Percentiles rank a stretch among this genome's conserved stretches.
Conservation (phyloP, 92 coral and sea anemone genomes). For the Montipora capitata region DNA sequence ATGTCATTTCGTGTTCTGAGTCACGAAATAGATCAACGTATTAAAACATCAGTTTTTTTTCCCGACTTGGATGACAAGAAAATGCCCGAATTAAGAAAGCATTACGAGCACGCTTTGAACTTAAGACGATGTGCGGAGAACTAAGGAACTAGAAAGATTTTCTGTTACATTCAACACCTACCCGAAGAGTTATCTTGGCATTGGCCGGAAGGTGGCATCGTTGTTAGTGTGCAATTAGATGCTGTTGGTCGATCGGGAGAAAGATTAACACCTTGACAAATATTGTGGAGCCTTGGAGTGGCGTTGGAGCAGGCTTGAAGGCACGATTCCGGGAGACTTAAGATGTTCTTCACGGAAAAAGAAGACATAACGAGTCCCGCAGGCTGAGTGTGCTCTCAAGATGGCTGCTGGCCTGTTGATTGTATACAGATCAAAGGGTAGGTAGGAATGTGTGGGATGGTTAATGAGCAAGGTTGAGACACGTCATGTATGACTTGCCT, state of each 20-base stretch:
- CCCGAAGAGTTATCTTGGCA: conserved; percentile 61
- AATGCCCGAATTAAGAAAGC: background rate
- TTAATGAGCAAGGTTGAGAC: conserved; percentile 84
- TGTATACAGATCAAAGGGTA: conserved; percentile 90
- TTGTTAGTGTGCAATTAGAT: conserved; percentile 60
- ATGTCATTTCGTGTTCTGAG: conserved; percentile 46
- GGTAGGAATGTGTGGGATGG: conserved; percentile 93
- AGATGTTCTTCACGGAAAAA: conserved; percentile 96
- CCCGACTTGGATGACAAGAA: background rate
- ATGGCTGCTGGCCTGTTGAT: conserved; percentile 93
- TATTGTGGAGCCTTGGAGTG: conserved; percentile 79
- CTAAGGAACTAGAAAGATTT: background rate
- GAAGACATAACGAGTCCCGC: conserved; percentile 88
- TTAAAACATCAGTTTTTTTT: conserved; percentile 3
- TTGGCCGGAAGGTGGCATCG: conserved; percentile 66
- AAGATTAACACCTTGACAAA: conserved; percentile 90
- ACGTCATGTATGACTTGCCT: conserved; percentile 94
- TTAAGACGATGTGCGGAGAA: background rate
- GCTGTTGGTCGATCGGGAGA: conserved; percentile 63
- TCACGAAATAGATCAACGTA: conserved; percentile 34
- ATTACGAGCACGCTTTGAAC: background rate
- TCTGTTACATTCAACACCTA: conserved; percentile 25
- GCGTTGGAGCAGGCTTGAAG: conserved; percentile 78
- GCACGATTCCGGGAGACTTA: conserved; percentile 91
- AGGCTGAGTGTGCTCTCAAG: conserved; percentile 82